phyloP scores from a whole-genome alignment of 1,140 invertebrate genomes.

The Macrobrachium nipponense region DNA sequence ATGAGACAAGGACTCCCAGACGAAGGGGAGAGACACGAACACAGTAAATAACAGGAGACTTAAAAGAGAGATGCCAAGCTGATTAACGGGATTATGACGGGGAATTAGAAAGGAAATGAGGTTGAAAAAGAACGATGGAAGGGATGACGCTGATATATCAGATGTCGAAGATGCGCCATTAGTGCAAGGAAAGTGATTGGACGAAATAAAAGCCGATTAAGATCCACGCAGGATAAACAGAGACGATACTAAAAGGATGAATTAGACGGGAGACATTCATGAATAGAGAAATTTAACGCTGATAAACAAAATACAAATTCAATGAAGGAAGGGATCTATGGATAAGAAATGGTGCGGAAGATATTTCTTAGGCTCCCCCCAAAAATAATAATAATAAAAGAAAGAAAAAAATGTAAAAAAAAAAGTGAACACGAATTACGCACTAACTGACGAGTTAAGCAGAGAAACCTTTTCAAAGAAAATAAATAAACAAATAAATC shows the following conservation, averaged over 20 bases:
- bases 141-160: not conserved
- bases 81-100: not conserved
- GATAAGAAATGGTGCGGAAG: not conserved
- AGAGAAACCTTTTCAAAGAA: no score
- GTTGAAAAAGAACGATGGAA: not conserved
- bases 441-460: no score
- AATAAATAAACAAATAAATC: no score
- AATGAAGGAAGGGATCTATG: not conserved
- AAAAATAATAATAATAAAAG: no score
- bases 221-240: not conserved
- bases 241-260: not conserved
- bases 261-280: not conserved
- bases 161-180: no score
- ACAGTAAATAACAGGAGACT: not conserved
- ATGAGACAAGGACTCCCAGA: not conserved
- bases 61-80: constrained; percentile 7
- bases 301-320: not conserved
- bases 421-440: not conserved
- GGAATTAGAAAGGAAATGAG: constrained; percentile 4
- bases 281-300: not conserved
- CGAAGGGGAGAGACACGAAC: not conserved
- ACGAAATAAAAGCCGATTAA: not conserved
- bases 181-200: no score
- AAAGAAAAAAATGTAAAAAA: no score
- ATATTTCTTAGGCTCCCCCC: not conserved